phyloP scores from a whole-genome alignment of 2,113 vertebrate species.

The Microtus pennsylvanicus region DNA sequence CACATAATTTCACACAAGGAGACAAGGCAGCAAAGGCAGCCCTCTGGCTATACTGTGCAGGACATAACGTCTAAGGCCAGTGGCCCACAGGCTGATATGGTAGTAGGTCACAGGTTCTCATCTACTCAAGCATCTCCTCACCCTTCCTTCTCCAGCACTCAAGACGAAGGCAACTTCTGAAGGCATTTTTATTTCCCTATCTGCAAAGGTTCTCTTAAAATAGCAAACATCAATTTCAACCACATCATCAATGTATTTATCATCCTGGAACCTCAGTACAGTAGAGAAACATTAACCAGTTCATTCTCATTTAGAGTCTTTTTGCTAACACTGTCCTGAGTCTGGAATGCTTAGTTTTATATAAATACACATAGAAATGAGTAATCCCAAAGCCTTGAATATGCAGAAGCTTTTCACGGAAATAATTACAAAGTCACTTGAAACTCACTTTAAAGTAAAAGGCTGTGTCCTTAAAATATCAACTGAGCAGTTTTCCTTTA shows the following conservation, averaged over 20 bases:
- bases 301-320: neutral
- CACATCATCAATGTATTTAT: neutral
- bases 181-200: neutral
- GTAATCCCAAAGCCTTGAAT: neutral
- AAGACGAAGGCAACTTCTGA: neutral
- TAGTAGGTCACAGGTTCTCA: neutral
- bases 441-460: slow-evolving; percentile 32
- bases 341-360: slow-evolving; percentile 7
- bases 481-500: slow-evolving; percentile 6
- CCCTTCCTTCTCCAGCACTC: neutral
- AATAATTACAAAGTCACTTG: slow-evolving; percentile 28
- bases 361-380: neutral
- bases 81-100: neutral
- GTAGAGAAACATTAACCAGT: neutral
- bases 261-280: neutral
- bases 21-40: neutral
- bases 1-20: neutral
- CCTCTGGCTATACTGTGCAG: neutral
- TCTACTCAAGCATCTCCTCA: neutral
- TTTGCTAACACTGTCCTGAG: neutral
- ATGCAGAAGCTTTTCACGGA: neutral
- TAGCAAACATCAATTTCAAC: neutral
- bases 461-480: neutral
- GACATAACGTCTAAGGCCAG: neutral
- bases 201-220: neutral